Conservation (phyloP, 2,888 invertebrate species). For the Nasonia oneida region DNA sequence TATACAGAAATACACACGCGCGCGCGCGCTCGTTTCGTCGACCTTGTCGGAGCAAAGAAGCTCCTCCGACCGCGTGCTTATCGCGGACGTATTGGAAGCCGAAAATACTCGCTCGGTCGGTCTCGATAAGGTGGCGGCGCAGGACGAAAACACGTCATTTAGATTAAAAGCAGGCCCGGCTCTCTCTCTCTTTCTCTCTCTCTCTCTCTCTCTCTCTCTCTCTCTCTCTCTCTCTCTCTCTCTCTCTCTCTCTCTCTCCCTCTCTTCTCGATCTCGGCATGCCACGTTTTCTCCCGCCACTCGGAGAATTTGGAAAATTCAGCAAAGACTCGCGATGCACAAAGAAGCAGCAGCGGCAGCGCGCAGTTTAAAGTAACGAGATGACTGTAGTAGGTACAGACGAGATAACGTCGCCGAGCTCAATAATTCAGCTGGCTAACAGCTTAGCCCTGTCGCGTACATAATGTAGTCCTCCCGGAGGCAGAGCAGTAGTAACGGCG, state of each 20-base stretch:
- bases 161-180: constrained; percentile 70
- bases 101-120: constrained; percentile 58
- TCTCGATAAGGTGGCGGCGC: neutral
- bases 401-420: constrained; percentile 75
- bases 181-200: neutral
- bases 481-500: neutral
- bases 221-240: neutral
- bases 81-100: constrained; percentile 68
- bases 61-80: constrained; percentile 41
- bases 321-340: neutral
- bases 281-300: neutral
- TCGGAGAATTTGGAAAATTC: constrained; percentile 7
- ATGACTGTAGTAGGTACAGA: constrained; percentile 75
- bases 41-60: constrained; percentile 44
- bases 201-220: neutral
- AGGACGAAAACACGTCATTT: constrained; percentile 76
- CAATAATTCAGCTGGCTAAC: constrained; percentile 79
- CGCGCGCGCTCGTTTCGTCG: neutral
- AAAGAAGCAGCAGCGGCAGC: constrained; percentile 62
- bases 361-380: constrained; percentile 76
- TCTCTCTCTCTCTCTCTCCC: neutral
- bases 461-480: constrained; percentile 73
- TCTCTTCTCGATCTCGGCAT: neutral
- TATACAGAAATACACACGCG: neutral
- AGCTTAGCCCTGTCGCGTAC: constrained; percentile 79